A percentile compares a stretch with the other conserved stretches of the same genome.
Evolutionary conservation across 2,113 vertebrate species (phyloP).

Genomic region (cattle (Bos taurus)): DNA sequence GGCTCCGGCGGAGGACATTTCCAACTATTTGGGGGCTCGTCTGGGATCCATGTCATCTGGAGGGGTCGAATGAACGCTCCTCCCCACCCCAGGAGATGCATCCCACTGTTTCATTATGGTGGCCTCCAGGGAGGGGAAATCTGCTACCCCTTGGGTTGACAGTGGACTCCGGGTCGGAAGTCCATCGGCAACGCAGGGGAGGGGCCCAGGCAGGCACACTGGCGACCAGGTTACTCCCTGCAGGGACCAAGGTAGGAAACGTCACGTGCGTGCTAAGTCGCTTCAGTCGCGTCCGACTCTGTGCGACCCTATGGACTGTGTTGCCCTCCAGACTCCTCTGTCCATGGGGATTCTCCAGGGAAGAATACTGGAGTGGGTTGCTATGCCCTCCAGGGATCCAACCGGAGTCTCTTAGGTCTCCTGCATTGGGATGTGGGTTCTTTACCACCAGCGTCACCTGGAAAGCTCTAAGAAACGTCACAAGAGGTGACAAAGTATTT

Average conservation of each 20-base stretch:
- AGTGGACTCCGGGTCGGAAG: neutral
- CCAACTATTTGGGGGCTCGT: neutral
- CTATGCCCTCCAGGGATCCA: neutral
- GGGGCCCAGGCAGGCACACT: neutral
- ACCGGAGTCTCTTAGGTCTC: neutral
- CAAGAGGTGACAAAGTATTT: neutral
- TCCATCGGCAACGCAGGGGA: neutral
- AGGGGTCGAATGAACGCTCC: neutral
- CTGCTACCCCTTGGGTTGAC: neutral
- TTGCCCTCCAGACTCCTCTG: neutral
- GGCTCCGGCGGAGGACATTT: neutral
- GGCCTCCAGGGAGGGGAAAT: neutral
- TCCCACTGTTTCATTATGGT: neutral
- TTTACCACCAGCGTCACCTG: neutral
- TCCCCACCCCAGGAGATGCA: neutral
- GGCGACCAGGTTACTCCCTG: neutral
- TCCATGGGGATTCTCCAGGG: neutral
- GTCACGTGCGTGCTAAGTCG: neutral
- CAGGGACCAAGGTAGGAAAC: neutral
- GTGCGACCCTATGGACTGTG: neutral
- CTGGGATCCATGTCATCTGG: neutral
- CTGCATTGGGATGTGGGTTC: neutral
- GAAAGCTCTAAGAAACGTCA: neutral
- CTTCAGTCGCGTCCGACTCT: neutral
- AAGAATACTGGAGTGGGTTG: neutral